Evolutionary conservation across 2,113 vertebrate genomes (phyloP).

Genomic region (Oenanthe melanoleuca): DNA sequence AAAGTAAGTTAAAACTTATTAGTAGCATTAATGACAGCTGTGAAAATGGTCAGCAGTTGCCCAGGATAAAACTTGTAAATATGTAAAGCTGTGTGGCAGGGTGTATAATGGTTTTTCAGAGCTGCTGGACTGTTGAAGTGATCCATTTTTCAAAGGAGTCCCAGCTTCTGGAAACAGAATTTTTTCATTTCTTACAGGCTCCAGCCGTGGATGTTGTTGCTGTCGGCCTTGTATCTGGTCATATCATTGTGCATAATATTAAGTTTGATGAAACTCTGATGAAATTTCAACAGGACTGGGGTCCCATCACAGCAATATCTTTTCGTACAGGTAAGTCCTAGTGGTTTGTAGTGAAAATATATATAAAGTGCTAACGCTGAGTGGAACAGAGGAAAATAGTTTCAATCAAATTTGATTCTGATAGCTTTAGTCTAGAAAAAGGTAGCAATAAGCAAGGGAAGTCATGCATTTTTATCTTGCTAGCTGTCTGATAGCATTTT

Average conservation of each 20-base stretch:
- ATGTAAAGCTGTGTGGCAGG: rapidly evolving
- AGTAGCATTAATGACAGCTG: background rate
- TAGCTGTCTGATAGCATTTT: background rate
- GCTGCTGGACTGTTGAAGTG: background rate
- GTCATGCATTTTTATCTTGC: background rate
- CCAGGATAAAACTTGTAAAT: background rate
- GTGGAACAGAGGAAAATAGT: background rate
- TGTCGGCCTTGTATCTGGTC: conserved; percentile 85
- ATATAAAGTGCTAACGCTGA: background rate
- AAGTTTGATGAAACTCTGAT: conserved; percentile 92
- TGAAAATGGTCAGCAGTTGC: background rate
- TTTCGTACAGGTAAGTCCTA: conserved; percentile 89
- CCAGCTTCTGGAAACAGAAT: background rate
- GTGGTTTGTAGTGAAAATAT: background rate
- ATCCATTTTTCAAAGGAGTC: background rate
- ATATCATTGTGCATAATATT: conserved; percentile 93
- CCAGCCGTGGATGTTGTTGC: conserved; percentile 93
- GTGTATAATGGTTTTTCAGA: background rate
- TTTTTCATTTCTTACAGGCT: conserved; percentile 75
- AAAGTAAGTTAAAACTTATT: background rate
- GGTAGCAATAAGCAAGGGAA: background rate
- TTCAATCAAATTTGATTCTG: background rate
- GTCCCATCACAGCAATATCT: conserved; percentile 89
- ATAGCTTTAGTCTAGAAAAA: background rate
- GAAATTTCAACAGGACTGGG: conserved; percentile 97